Conservation (phyloP, 2,113 vertebrate species). For the Raja brachyura region DNA sequence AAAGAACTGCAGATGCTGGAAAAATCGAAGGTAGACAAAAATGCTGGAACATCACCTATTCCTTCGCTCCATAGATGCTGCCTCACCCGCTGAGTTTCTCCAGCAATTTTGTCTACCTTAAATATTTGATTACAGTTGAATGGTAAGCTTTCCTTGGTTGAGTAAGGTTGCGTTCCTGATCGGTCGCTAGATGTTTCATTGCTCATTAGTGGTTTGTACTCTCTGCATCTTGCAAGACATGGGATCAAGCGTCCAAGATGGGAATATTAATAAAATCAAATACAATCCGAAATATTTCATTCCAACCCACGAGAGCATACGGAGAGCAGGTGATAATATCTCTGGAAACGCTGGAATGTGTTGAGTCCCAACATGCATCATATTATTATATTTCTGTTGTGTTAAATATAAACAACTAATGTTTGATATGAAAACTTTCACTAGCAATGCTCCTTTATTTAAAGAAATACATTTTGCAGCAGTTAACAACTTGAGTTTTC, state of each 20-base stretch:
- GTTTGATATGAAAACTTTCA: slow-evolving; percentile 23
- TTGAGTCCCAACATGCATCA: background rate
- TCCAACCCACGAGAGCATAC: background rate
- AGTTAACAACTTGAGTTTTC: background rate
- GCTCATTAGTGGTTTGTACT: background rate
- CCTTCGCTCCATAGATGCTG: no score
- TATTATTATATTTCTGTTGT: slow-evolving; percentile 18
- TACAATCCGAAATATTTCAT: background rate
- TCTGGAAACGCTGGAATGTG: background rate
- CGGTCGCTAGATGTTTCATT: background rate
- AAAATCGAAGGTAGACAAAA: no score
- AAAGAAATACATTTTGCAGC: background rate
- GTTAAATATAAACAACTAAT: slow-evolving; percentile 15
- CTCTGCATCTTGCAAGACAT: background rate
- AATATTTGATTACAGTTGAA: no score
- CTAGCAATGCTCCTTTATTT: background rate
- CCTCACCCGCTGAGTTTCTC: no score
- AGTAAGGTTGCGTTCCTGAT: background rate
- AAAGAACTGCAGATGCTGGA: no score
- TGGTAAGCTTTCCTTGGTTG: background rate
- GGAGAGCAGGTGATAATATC: background rate
- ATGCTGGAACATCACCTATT: no score
- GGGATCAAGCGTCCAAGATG: background rate
- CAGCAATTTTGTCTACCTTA: no score
- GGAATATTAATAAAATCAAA: slow-evolving; percentile 10